phyloP scores from a whole-genome alignment of 2,113 vertebrate genomes.

The Scalopus aquaticus region DNA sequence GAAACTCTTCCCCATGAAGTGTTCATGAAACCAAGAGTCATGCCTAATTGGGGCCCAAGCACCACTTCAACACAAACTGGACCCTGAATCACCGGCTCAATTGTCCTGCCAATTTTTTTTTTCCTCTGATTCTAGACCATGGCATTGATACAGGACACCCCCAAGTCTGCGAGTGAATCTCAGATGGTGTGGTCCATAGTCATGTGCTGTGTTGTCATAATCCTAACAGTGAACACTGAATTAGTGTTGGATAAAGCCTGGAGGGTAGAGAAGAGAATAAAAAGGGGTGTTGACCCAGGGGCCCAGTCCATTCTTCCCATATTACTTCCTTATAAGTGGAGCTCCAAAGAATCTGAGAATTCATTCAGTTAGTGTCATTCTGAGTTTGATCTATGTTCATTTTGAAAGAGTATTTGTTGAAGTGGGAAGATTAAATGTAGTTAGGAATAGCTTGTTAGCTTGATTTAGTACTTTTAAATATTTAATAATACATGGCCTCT shows the following conservation, averaged over 20 bases:
- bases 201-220: neutral
- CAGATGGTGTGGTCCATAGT: neutral
- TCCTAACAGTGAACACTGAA: neutral
- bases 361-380: neutral
- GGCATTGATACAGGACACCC: neutral
- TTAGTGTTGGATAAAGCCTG: neutral
- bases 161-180: neutral
- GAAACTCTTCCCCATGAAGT: neutral
- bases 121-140: neutral
- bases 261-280: neutral
- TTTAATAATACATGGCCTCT: neutral
- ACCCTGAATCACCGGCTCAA: neutral
- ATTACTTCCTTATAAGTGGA: neutral
- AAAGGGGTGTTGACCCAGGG: neutral
- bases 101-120: neutral
- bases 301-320: neutral
- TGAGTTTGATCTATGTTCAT: neutral
- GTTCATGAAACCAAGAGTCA: neutral
- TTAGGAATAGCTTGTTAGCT: neutral
- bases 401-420: neutral
- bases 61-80: neutral
- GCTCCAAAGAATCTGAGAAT: neutral
- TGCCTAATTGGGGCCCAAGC: neutral
- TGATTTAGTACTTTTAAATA: conserved; percentile 37
- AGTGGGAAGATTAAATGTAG: neutral